Evolutionary conservation across 2,888 invertebrate species (phyloP).

Genomic region (Caenorhabditis doughertyi): DNA sequence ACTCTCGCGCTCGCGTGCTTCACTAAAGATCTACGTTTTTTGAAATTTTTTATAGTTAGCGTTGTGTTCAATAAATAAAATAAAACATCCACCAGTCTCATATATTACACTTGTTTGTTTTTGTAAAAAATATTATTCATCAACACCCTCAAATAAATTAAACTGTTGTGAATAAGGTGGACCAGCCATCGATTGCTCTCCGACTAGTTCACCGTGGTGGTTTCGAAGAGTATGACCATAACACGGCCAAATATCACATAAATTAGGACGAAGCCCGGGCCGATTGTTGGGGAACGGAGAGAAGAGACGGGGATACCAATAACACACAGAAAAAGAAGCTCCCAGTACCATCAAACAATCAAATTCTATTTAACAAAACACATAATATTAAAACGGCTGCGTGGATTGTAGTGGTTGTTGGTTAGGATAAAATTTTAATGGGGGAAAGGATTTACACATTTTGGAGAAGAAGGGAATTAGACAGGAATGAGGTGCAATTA

Average conservation of each 20-base stretch:
- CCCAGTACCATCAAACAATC: conserved; percentile 59
- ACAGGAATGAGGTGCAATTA: conserved; percentile 57
- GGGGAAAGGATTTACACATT: conserved; percentile 57
- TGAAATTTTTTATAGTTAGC: conserved; percentile 54
- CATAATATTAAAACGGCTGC: conserved; percentile 55
- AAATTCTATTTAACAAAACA: conserved; percentile 62
- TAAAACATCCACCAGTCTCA: conserved; percentile 42
- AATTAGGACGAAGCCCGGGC: conserved; percentile 56
- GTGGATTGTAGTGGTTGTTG: conserved; percentile 51
- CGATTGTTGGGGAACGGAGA: conserved; percentile 54
- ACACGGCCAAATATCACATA: conserved; percentile 63
- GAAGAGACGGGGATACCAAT: conserved; percentile 36
- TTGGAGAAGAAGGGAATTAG: conserved; percentile 35
- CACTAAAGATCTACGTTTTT: not conserved
- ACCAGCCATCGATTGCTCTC: conserved; percentile 55
- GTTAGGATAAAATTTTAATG: conserved; percentile 45
- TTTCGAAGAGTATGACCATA: conserved; percentile 49
- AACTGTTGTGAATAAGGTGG: conserved; percentile 47
- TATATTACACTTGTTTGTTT: conserved; percentile 26
- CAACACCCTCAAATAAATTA: conserved; percentile 60
- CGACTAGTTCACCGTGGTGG: conserved; percentile 48
- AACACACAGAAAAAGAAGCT: conserved; percentile 51
- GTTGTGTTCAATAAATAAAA: conserved; percentile 49
- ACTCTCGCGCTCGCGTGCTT: conserved; percentile 25
- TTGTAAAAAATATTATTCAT: conserved; percentile 56